Conservation (phyloP, 2,797 vertebrate genomes). For the Smutsia temminckii region DNA sequence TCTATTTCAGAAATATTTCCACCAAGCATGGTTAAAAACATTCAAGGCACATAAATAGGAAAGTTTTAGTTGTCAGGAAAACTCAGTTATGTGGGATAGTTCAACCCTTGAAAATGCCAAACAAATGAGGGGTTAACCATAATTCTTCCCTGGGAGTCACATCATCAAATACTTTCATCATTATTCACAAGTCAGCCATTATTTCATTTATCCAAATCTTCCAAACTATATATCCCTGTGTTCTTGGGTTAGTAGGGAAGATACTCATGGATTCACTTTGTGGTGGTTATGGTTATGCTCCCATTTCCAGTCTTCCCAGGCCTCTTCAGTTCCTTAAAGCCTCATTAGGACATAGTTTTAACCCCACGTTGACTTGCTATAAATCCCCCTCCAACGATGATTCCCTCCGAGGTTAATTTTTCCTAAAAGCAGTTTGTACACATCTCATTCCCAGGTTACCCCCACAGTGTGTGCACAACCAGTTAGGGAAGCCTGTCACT, state of each 20-base stretch:
- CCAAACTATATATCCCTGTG: neutral
- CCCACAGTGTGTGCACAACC: neutral
- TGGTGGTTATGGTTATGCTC: neutral
- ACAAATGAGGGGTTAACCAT: constrained; percentile 80
- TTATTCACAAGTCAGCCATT: constrained; percentile 68
- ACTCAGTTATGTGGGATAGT: constrained; percentile 71
- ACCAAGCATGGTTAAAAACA: constrained; percentile 62
- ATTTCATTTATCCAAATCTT: constrained; percentile 44
- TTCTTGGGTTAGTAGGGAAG: neutral
- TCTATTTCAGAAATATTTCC: constrained; percentile 69
- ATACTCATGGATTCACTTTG: neutral
- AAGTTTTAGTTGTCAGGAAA: constrained; percentile 76
- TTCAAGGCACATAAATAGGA: constrained; percentile 63
- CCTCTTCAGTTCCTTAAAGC: neutral
- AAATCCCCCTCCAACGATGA: neutral
- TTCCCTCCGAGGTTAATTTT: neutral
- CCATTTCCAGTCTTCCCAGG: neutral
- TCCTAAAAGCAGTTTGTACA: neutral
- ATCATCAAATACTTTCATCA: constrained; percentile 73
- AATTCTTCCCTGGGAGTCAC: constrained; percentile 70
- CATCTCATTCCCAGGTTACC: neutral
- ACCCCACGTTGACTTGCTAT: neutral
- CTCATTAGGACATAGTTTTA: neutral
- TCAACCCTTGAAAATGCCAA: constrained; percentile 69
- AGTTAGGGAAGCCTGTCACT: neutral